Base-by-base conservation (phyloP, 2,888 invertebrate genomes). In the Nymphalis c-album region DNA sequence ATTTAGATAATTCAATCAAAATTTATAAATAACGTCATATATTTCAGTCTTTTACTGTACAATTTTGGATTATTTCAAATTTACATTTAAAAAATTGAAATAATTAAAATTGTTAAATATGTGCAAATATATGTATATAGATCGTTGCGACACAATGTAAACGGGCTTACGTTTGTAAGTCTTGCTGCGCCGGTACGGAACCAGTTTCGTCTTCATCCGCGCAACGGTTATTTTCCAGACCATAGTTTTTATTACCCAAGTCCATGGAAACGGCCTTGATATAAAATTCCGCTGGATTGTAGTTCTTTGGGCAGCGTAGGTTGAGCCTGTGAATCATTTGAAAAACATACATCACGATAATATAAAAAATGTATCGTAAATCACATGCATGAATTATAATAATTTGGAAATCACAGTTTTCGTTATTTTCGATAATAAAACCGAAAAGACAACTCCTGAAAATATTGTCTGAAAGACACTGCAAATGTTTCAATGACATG, bases 201-300 rank as follows among this genome's bases (percentile, higher is more conserved):
- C 76, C 71, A 18, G 74, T 78, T 66, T 64, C 71, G 2, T 76
- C 74, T 55, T 67, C 67, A 16, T 64, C 53, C 53, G 63, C 70
- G 75, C 71, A 76, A 75, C 75, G 71, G 72, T 80, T 77, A 58
- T 75, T 78, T 75, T 84, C 81, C 75, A 67, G 20, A 45, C 18
- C 53, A 22, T 64, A 51, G 40, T 22, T 53, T 59, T 48, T 60
- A 64, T 53, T 60, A 47, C 55, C 48, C n/a, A 60, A 55, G 61
- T 61, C 60, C 74, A 74, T 64, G 0, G 89, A 91, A n/a, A 92
- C 83, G 0, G 84, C 83, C 68, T 83, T 88, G n/a, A 98, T 94
- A 84, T 96, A 96, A 85, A 96, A 97, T 84, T 98, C 98, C 0
- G 97, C 97, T 6, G 96, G 95, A 84, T 97, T 98, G 87, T 95